Evolutionary conservation across 2,797 vertebrate species (phyloP), one percentile per base, ranked within the genome.

Genomic region (Hydrophis major): DNA sequence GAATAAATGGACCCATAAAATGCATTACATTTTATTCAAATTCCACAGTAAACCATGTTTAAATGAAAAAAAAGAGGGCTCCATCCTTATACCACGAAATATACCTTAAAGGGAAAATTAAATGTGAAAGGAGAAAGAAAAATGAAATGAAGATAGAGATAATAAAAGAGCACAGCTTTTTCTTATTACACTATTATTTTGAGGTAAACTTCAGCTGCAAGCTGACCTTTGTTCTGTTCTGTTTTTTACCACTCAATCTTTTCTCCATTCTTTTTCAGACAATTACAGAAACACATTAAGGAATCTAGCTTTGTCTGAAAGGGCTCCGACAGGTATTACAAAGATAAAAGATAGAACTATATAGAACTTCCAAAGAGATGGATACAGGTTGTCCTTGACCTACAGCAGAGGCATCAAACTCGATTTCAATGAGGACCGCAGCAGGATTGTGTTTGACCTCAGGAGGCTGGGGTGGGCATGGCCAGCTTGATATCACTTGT

Each of bases 1-100:
- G 91, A 95, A 92, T 93, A 97, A 97, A 96, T 92, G 88, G 93
- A 94, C 90, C 93, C 95, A 57, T 94, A 96, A 96, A 96, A 94
- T 89, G 95, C 2, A 94, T 95, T 89, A 66, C 88, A 88, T 91
- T 86, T 96, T 93, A 89, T 95, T 53, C 2, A 4, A 87, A 61
- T 95, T 87, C 27, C 92, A 93, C 66, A 91, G 2, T 16, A 93
- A 69, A 8, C 32, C 0, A 10, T 0, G 0, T 42, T 50, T 83
- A 63, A 2, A 32, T 92, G 56, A 91, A 69, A 92, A 89, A 92
- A 83, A 92, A 47, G 6, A 63, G 61, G 14, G 25, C 57, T 66
- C 22, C 92, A 60, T 57, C 27, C 14, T 50, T 91, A 32, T n/a
- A 69, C 3, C 63, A 42, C 61, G 42, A 42, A 91, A 86, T n/a